Base-by-base conservation (phyloP, 1,140 invertebrate genomes). In the Drosophila pandora region DNA sequence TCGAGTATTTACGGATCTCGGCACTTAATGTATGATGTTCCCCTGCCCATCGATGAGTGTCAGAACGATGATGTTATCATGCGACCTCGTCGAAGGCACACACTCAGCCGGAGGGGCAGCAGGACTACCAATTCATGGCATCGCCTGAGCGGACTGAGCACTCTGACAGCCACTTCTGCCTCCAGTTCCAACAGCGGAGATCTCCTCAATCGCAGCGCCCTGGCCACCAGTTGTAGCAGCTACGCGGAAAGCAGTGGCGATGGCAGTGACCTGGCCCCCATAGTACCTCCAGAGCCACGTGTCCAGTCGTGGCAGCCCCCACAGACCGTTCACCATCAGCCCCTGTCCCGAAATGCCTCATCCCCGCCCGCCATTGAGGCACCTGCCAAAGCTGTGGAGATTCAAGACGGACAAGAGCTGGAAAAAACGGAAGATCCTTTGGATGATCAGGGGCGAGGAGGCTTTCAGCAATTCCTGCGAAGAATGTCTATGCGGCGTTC, bases 21-120 rank as follows among this genome's bases (percentile, higher is more conserved):
- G 21, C 94, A 95, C 75, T 92, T 95, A 41, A 93, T 94, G 17
- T 94, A 94, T 63, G 94, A 95, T 75, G 92, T 94, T 23, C 93
- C 93, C 9, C 81, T 95, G 12, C 93, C 94, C 2, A 93, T 93
- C 7, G 94, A 95, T 58, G 94, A 95, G 71, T 94, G 94, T 70
- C 92, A 92, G 37, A 88, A 74, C 3, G 91, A 92, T 13, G 88
- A 88, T 60, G 84, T 91, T 0, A 81, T 90, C 9, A 70, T 92
- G 72, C 70, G 88, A 3, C 84, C 90, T n/a, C 78, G 90, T 3
- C 83, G 87, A 1, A 65, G 82, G 1, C 49, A 54, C 1, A 52
- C 72, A 2, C 23, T 73, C 2, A 74, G 71, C 8, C 80, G 84
- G 2, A 67, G 65, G 0, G 49, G 56, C 22, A 76, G 79, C 55